Conservation (phyloP, 2,888 invertebrate species). For the Orthonychiurus folsomi region DNA sequence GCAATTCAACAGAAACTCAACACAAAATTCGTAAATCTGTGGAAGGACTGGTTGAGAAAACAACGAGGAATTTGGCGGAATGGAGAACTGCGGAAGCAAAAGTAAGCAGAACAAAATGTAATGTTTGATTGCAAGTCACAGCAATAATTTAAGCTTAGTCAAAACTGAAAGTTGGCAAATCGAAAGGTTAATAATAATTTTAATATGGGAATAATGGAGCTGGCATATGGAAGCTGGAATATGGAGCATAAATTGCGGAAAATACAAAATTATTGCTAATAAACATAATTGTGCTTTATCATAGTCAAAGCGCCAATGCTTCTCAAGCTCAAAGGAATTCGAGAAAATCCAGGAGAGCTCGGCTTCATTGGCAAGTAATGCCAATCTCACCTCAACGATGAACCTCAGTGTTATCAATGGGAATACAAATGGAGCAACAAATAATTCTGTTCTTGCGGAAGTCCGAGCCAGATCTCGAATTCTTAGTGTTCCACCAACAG, state of each 20-base stretch:
- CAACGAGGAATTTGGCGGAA: slow-evolving; percentile 68
- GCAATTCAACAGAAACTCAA: slow-evolving; percentile 51
- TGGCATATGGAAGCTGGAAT: no score
- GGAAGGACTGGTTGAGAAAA: slow-evolving; percentile 66
- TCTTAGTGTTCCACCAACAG: slow-evolving; percentile 37
- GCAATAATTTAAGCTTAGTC: no score
- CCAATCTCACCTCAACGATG: slow-evolving; percentile 1
- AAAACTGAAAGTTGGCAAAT: no score
- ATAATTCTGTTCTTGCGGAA: slow-evolving; percentile 26
- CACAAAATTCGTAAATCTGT: slow-evolving; percentile 53
- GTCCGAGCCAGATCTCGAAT: slow-evolving; percentile 35
- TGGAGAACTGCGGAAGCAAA: slow-evolving; percentile 80
- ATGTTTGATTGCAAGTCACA: background rate
- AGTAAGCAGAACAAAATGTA: no score
- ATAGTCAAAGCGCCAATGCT: slow-evolving; percentile 67
- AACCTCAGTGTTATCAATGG: slow-evolving; percentile 15
- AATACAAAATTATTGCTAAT: no score
- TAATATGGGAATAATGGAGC: no score
- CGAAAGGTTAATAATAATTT: no score
- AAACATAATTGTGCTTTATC: no score
- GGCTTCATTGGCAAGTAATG: slow-evolving; percentile 14
- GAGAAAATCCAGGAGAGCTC: slow-evolving; percentile 72
- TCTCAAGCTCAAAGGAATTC: slow-evolving; percentile 76
- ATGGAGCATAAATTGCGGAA: no score
- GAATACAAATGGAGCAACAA: background rate